Conservation (phyloP, 1,140 invertebrate genomes). For the Brachionus koreanus region DNA sequence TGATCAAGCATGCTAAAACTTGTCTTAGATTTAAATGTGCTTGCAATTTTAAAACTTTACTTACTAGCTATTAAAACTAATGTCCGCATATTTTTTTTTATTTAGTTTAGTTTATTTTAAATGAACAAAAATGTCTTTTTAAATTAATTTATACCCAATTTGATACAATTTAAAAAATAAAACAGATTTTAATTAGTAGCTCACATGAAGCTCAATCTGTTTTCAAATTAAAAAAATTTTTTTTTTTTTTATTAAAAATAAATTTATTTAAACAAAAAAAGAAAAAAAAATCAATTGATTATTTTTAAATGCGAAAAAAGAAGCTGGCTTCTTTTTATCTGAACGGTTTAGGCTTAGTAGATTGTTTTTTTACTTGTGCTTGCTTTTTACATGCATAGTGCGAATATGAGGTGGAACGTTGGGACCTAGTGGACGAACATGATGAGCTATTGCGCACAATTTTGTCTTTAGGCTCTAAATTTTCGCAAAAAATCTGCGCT, state of each 20-base stretch:
- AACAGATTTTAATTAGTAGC: too few relatives aligned
- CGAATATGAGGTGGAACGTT: background rate
- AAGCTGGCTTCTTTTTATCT: background rate
- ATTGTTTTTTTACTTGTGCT: background rate
- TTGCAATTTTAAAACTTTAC: background rate
- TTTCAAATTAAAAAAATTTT: background rate
- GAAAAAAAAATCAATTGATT: too few relatives aligned
- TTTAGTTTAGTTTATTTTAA: too few relatives aligned
- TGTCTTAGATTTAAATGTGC: background rate
- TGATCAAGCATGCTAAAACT: background rate
- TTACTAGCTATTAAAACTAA: background rate
- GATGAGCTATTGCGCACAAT: background rate
- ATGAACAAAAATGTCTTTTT: too few relatives aligned
- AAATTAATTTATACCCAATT: too few relatives aligned
- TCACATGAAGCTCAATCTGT: too few relatives aligned
- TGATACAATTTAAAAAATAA: too few relatives aligned
- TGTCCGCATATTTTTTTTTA: background rate
- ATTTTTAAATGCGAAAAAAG: background rate
- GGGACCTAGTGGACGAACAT: conserved; percentile 11
- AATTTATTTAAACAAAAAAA: background rate
- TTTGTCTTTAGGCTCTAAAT: background rate
- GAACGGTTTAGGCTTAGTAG: conserved; percentile 13
- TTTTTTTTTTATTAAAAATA: conserved; percentile 4
- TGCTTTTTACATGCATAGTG: conserved; percentile 23
- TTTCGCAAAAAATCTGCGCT: background rate